Base-by-base conservation (phyloP, 2,888 invertebrate species). In the Allygus modestus region DNA sequence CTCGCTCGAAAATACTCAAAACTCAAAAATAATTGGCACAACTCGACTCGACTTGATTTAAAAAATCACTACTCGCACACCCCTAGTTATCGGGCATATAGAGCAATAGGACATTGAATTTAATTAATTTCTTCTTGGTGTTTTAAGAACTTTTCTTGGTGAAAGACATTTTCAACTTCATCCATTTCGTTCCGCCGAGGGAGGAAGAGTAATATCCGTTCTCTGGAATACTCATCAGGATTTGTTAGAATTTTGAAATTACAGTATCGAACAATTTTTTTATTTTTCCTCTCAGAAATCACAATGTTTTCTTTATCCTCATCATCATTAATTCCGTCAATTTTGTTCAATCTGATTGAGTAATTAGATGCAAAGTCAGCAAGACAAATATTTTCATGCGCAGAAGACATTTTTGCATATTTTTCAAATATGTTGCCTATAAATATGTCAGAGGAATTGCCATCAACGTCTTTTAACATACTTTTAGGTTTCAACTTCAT, bases 161-260 rank as follows among this genome's bases (percentile, higher is more conserved):
- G 31, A 17, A 54, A 28, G 46, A 33, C 20, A n/a, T 83, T 83
- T 33, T 82, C 81, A 9, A 86, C 54, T 23, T 86, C 84, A 12
- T 43, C 26, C 17, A 43, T n/a, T 83, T 86, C 86, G 79, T 85
- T 81, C 12, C 86, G 28, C 71, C 71, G 28, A 41, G 41, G 71
- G 28, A 41, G 31, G 23, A 71, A 71, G 4, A 71, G n/a, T 71
- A 28, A 71, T 71, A 71, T 71, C 4, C 71, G 26, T 31, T 71
- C 71, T 41, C 71, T 71, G 15, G 4, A 71, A 71, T 71, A 71
- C 31, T 71, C 26, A 11, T 71, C 41, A 71, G 71, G 31, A 71
- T 71, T 12, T 9, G 41, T 41, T 31, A 71, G 28, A 31, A 37
- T 4, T 71, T 71, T 71, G n/a, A 31, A 71, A 71, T 71, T 71